Conservation (phyloP, 2,113 vertebrate genomes). For the Andinoacara biseriatus region DNA sequence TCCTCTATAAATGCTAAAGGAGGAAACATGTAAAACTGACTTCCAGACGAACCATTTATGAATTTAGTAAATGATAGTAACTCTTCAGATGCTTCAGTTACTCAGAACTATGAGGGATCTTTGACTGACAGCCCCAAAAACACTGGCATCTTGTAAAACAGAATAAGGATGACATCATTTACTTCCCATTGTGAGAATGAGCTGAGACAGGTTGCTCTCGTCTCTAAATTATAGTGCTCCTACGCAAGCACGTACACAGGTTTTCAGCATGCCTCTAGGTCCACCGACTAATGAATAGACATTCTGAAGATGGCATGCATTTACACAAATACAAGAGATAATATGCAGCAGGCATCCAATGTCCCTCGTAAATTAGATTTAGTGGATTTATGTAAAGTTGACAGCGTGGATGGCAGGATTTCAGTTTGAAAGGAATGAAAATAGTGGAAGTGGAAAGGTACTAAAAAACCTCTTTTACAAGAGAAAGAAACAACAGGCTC, state of each 20-base stretch:
- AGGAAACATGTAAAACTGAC: slow-evolving; percentile 23
- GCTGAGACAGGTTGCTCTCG: slow-evolving; percentile 17
- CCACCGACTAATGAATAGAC: slow-evolving; percentile 30
- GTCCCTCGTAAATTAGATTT: slow-evolving; percentile 28
- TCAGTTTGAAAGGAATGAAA: slow-evolving; percentile 12
- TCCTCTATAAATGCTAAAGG: slow-evolving; percentile 26
- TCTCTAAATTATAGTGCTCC: not conserved
- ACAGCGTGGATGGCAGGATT: slow-evolving; percentile 34
- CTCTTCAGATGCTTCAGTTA: slow-evolving; percentile 2
- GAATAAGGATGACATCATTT: slow-evolving; percentile 59
- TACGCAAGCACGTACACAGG: not conserved
- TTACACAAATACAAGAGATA: slow-evolving; percentile 1
- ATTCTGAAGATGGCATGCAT: not conserved
- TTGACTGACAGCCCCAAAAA: slow-evolving; percentile 47
- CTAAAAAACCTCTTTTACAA: slow-evolving; percentile 36
- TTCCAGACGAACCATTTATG: slow-evolving; percentile 5
- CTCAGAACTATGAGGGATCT: not conserved
- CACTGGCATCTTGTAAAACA: slow-evolving; percentile 23
- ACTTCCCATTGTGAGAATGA: slow-evolving; percentile 48
- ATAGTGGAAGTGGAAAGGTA: slow-evolving; percentile 1
- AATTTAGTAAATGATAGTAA: slow-evolving; percentile 30
- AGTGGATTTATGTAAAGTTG: slow-evolving; percentile 11
- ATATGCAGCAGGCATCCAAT: slow-evolving; percentile 4
- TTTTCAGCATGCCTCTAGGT: slow-evolving; percentile 15
- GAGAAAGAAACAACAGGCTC: slow-evolving; percentile 45